These are phyloP conservation scores for Zygogramma bicolorata DNA, from an alignment of 2,888 invertebrate species.

Conservation along the genomic window DNA sequence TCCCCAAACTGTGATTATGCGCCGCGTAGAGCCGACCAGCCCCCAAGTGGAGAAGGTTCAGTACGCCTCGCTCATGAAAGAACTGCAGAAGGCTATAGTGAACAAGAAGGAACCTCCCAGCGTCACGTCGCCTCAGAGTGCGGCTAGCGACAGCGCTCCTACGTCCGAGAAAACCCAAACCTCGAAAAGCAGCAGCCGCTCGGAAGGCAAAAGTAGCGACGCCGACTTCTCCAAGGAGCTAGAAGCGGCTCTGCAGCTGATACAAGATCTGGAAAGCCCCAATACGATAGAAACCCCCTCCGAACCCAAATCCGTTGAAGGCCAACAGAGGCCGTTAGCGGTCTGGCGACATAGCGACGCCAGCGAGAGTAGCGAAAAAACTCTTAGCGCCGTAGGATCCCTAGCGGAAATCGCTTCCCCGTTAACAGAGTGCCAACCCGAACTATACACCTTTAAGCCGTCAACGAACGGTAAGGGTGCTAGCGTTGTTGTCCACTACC, in stretches of 20 bases:
- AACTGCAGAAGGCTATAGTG: constrained; percentile 66
- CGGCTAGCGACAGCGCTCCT: constrained; percentile 58
- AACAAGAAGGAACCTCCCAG: constrained; percentile 62
- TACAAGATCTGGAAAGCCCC: constrained; percentile 68
- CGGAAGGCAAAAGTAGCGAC: constrained; percentile 64
- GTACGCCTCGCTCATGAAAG: constrained; percentile 68
- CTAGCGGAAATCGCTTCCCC: constrained; percentile 64
- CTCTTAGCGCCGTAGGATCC: constrained; percentile 66
- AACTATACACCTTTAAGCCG: constrained; percentile 59
- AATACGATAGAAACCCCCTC: constrained; percentile 67
- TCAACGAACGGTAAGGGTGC: constrained; percentile 61
- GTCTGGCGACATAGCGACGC: constrained; percentile 64
- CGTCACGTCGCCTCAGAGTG: constrained; percentile 60
- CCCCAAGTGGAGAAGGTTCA: constrained; percentile 66
- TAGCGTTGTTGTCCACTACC: constrained; percentile 62
- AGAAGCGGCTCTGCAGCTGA: constrained; percentile 68
- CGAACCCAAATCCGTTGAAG: constrained; percentile 58
- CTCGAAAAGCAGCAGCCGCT: constrained; percentile 58
- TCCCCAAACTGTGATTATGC: constrained; percentile 58
- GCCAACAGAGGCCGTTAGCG: constrained; percentile 54
- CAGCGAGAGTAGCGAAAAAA: constrained; percentile 64
- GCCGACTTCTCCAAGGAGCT: constrained; percentile 68
- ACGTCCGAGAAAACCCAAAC: constrained; percentile 60
- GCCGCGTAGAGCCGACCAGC: constrained; percentile 57
- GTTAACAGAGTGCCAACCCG: constrained; percentile 58